phyloP scores from a whole-genome alignment of 1,140 invertebrate genomes.

The Eubasilissa regina region DNA sequence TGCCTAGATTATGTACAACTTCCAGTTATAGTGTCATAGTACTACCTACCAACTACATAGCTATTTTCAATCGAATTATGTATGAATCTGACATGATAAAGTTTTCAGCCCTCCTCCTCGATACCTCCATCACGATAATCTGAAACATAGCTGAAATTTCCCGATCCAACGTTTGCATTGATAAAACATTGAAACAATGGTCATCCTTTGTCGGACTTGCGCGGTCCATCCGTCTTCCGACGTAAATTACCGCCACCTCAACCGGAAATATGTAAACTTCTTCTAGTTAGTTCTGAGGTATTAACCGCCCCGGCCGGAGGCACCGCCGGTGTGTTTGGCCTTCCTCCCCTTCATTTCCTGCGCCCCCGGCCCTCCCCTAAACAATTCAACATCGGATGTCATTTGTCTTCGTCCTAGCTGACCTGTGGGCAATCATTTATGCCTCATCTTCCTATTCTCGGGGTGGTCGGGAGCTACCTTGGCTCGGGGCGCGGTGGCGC shows the following conservation, averaged over 20 bases:
- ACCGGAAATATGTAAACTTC: constrained; percentile 60
- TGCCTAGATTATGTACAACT: no score
- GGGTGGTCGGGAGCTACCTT: constrained; percentile 51
- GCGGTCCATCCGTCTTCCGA: constrained; percentile 54
- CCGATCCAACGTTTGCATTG: constrained; percentile 16
- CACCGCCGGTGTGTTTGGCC: not conserved
- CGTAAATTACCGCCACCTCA: constrained; percentile 57
- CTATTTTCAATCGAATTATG: no score
- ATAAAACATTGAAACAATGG: constrained; percentile 32
- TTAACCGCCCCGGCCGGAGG: constrained; percentile 50
- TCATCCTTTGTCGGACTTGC: constrained; percentile 34
- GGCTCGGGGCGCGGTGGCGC: constrained; percentile 24
- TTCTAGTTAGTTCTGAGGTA: constrained; percentile 59
- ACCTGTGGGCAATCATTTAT: constrained; percentile 61
- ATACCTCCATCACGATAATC: no score
- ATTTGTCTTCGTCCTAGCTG: constrained; percentile 61
- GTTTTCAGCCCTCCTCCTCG: no score
- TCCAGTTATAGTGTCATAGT: no score
- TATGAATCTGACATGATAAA: no score
- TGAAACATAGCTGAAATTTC: constrained; percentile 17
- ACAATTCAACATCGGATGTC: constrained; percentile 61
- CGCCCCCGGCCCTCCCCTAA: constrained; percentile 46
- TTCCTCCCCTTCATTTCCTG: constrained; percentile 30
- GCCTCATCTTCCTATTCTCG: constrained; percentile 59
- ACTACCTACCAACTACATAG: no score